Evolutionary conservation across 2,888 invertebrate genomes (phyloP).

Genomic region (Andrena trimmerana): DNA sequence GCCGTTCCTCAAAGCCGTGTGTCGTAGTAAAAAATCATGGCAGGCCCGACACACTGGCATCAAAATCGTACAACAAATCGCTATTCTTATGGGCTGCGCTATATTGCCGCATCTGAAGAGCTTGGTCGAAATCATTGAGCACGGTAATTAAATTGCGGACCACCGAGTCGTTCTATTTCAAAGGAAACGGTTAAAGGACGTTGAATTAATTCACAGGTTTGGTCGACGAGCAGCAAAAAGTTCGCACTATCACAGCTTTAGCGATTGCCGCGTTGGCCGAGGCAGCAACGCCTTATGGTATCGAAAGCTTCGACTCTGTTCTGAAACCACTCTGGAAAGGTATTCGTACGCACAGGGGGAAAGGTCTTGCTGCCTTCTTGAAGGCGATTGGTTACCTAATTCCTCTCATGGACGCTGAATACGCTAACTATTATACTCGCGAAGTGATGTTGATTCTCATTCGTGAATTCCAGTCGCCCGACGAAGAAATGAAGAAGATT

Average conservation of each 20-base stretch:
- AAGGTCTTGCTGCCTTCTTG: conserved; percentile 99
- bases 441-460: conserved; percentile 99
- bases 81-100: conserved; percentile 99
- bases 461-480: conserved; percentile 99
- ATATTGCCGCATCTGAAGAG: conserved; percentile 99
- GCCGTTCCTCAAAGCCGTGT: conserved; percentile 99
- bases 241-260: conserved; percentile 98
- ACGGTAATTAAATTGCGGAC: conserved; percentile 88
- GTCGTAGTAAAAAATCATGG: conserved; percentile 99
- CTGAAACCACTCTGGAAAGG: conserved; percentile 99
- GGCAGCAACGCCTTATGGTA: conserved; percentile 99
- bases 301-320: conserved; percentile 99
- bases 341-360: conserved; percentile 95
- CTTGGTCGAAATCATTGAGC: conserved; percentile 99
- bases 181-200: not conserved
- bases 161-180: not conserved
- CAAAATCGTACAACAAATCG: conserved; percentile 99
- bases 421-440: conserved; percentile 99
- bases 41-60: conserved; percentile 99
- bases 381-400: conserved; percentile 99
- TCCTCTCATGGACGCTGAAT: conserved; percentile 99
- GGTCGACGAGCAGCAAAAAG: conserved; percentile 99
- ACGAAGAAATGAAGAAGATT: conserved; percentile 99
- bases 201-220: conserved; percentile 87
- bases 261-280: conserved; percentile 99